A percentile compares a stretch with the other conserved stretches of the same genome.
Evolutionary conservation across 1,140 invertebrate species (phyloP).

Genomic region (Heliconius himera): DNA sequence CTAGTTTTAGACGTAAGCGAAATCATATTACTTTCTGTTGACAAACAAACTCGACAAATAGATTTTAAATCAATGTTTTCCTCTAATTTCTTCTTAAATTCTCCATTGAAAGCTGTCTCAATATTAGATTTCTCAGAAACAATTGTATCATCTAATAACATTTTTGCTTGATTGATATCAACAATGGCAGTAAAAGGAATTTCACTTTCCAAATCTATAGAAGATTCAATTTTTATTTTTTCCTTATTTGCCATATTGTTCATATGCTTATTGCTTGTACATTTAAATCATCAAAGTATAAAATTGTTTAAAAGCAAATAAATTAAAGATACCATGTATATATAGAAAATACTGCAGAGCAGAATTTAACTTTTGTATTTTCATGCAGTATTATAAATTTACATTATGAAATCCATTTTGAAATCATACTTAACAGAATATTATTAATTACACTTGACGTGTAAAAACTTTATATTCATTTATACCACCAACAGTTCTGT

Average conservation of each 20-base stretch:
- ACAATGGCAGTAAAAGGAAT: constrained; percentile 45
- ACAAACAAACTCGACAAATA: constrained; percentile 60
- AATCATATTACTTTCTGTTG: constrained; percentile 41
- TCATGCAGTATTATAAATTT: too few relatives aligned
- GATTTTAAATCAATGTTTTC: constrained; percentile 15
- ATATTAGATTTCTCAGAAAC: not conserved
- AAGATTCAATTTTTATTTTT: not conserved
- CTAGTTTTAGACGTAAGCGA: constrained; percentile 43
- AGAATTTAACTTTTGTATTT: too few relatives aligned
- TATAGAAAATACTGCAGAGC: not conserved
- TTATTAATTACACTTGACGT: too few relatives aligned
- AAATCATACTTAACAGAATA: too few relatives aligned
- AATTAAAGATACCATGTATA: not conserved
- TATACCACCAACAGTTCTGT: too few relatives aligned
- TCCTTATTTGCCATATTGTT: constrained; percentile 2
- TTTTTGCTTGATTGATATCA: constrained; percentile 23
- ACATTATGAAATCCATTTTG: too few relatives aligned
- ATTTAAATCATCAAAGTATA: not conserved
- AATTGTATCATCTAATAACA: constrained; percentile 1
- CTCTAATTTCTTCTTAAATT: constrained; percentile 5
- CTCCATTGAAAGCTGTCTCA: not conserved
- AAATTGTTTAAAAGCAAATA: not conserved
- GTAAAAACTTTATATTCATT: too few relatives aligned
- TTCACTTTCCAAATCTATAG: constrained; percentile 41
- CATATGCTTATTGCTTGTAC: not conserved